phyloP scores from a whole-genome alignment of 2,888 invertebrate genomes.

The Heliconius aoede region DNA sequence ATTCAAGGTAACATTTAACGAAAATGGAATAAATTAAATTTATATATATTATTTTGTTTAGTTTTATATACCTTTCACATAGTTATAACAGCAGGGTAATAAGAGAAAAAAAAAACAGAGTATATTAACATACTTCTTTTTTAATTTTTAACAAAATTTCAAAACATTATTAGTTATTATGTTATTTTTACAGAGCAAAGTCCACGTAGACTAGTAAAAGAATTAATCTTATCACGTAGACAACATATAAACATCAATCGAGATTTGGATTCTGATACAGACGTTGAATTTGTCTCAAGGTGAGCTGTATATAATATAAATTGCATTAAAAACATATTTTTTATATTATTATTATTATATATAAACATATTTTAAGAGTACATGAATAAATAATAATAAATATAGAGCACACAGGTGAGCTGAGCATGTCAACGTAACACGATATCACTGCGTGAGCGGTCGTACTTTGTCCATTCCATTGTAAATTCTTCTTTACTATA shows the following conservation, averaged over 20 bases:
- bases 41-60: not conserved
- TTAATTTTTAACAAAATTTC: not conserved
- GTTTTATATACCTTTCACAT: too few species aligned
- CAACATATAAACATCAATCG: slow-evolving; percentile 66
- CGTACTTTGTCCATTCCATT: not conserved
- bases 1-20: slow-evolving; percentile 52
- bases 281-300: slow-evolving; percentile 71
- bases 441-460: not conserved
- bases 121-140: not conserved
- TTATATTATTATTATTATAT: not conserved
- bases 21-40: not conserved
- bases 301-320: slow-evolving; percentile 43
- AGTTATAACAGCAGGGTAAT: not conserved
- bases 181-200: slow-evolving; percentile 51
- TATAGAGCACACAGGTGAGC: not conserved
- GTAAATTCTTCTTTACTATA: slow-evolving; percentile 1
- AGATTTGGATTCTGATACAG: slow-evolving; percentile 75
- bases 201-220: slow-evolving; percentile 55
- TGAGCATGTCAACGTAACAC: not conserved
- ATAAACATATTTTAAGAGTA: not conserved
- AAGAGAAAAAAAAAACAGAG: not conserved
- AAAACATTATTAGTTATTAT: not conserved
- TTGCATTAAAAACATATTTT: too few species aligned
- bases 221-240: slow-evolving; percentile 67
- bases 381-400: not conserved